Percentiles rank a stretch among this genome's conserved stretches.
These are phyloP conservation scores for Acronicta alni DNA, from an alignment of 2,888 invertebrate genomes.

Conservation along the genomic window DNA sequence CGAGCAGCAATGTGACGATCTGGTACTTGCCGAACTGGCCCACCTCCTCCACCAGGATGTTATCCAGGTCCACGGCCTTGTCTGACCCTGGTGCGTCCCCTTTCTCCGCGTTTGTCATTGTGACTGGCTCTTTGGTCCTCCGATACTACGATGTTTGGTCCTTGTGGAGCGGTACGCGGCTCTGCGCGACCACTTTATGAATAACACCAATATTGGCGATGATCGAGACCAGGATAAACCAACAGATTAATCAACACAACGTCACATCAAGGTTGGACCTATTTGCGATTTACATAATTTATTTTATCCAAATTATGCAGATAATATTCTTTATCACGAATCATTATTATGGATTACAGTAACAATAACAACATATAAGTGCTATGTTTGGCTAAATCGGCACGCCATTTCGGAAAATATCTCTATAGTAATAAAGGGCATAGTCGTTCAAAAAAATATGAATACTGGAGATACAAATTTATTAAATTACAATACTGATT, in stretches of 20 bases:
- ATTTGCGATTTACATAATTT: conserved; percentile 16
- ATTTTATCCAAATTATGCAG: conserved; percentile 23
- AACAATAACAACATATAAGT: conserved; percentile 12
- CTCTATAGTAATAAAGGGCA: neutral
- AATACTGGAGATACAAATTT: neutral
- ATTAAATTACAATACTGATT: conserved; percentile 8
- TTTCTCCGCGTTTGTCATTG: conserved; percentile 67
- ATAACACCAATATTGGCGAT: conserved; percentile 5
- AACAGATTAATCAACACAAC: conserved; percentile 10
- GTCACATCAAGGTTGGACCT: conserved; percentile 4
- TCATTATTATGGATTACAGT: conserved; percentile 12
- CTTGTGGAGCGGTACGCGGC: conserved; percentile 13
- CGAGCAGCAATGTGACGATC: conserved; percentile 74
- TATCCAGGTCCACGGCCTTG: conserved; percentile 73
- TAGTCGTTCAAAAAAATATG: conserved; percentile 7
- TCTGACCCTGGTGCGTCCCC: conserved; percentile 29
- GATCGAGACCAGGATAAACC: neutral
- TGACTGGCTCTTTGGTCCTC: conserved; percentile 12
- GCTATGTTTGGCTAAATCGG: neutral
- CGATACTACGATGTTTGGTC: neutral
- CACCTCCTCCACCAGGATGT: conserved; percentile 77
- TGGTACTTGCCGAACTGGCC: conserved; percentile 84
- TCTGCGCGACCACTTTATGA: conserved; percentile 17
- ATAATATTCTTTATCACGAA: conserved; percentile 34
- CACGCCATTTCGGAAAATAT: conserved; percentile 2